Base-by-base conservation (phyloP, 2,797 vertebrate genomes). In the Myoxocephalus aenaeus region DNA sequence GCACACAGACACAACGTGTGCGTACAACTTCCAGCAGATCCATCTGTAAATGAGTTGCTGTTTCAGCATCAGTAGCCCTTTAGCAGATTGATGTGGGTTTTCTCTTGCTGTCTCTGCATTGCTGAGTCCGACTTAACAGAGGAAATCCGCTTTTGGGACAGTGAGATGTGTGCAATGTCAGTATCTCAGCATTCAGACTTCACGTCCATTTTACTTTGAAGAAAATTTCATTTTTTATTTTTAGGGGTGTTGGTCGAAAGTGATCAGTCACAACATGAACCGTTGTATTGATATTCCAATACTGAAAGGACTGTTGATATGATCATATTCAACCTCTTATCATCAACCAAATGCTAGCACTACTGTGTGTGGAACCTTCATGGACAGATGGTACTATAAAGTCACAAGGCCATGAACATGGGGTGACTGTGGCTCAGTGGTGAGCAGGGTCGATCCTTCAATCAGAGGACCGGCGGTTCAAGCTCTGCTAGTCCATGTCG, bases 1-100 rank as follows among this genome's bases (percentile, higher is more conserved):
- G 36, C 5, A 36, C 44, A 62, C n/a, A 22, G 5, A 61, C 38
- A 36, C 5, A 22, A 56, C 25, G 2, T 17, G 34, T 58, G n/a
- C 29, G 36, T 51, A 38, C 29, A 32, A 27, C 54, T 78, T 18
- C n/a, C 8, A 73, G 61, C 12, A 38, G 4, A 34, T 70, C 46
- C 4, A 34, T n/a, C 20, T 27, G 36, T 62, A 50, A 58, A 57
- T 57, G 22, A 67, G 62, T 48, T 79, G 42, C 66, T 53, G 12
- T 80, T 80, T 77, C 59, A 54, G 72, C 70, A 62, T 65, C 44
- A 17, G 56, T 63, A 50, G 50, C 51, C 25, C 1, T 25, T 34
- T 74, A 66, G 32, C 56, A 77, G 69, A 65, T 29, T 65, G 81
- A 62, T 4, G 5, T 42, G 38, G 51, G 58, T 84, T 66, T 77